Percentiles rank a stretch among this genome's conserved stretches.
Evolutionary conservation across 2,797 vertebrate genomes (phyloP).

Genomic region (Cryptoblepharus egeriae): DNA sequence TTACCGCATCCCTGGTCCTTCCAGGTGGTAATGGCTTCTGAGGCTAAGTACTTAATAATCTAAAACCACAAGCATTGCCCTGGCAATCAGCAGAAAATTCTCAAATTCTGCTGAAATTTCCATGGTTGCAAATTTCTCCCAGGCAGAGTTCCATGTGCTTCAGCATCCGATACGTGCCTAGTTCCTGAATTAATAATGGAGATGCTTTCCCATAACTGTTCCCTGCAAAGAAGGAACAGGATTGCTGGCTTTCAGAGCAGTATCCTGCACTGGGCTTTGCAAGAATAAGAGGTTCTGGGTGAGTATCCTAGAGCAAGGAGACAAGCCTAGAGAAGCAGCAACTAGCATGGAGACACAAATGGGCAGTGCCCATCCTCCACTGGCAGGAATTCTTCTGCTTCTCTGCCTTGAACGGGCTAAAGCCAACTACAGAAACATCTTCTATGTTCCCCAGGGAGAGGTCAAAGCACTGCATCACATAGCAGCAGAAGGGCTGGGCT

Average conservation of each 20-base stretch:
- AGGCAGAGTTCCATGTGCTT: background rate
- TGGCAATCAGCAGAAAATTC: background rate
- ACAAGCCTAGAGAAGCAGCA: background rate
- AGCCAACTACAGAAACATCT: background rate
- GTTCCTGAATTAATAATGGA: background rate
- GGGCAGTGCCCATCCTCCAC: background rate
- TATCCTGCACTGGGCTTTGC: background rate
- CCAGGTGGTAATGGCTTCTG: background rate
- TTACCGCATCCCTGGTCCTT: background rate
- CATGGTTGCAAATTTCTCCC: too few species aligned
- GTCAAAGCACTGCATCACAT: background rate
- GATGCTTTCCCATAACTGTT: background rate
- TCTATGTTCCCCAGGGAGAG: background rate
- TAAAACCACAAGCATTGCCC: background rate
- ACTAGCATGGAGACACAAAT: background rate
- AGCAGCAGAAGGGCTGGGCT: background rate
- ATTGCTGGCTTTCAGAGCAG: background rate
- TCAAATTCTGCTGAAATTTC: background rate
- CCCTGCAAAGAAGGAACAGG: background rate
- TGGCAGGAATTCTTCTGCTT: background rate
- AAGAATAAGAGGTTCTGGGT: background rate
- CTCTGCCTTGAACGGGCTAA: too few species aligned
- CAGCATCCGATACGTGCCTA: too few species aligned
- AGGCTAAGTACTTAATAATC: background rate
- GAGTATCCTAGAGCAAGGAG: background rate